A percentile compares a stretch with the other conserved stretches of the same genome.
Conservation (phyloP, 2,797 vertebrate genomes). For the Moxostoma hubbsi region DNA sequence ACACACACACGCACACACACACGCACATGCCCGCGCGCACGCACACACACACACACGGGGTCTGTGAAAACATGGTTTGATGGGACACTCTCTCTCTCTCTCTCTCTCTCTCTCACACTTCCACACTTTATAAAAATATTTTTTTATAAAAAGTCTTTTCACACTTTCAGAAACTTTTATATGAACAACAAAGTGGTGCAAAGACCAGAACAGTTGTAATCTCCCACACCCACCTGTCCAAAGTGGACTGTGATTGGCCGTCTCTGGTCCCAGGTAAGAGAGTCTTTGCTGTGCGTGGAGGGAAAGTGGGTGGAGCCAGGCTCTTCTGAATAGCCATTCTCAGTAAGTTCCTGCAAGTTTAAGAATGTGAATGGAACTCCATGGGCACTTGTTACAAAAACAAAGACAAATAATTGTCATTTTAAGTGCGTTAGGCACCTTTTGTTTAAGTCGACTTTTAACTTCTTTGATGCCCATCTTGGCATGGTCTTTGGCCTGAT, state of each 20-base stretch:
- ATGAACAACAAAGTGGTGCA: no score
- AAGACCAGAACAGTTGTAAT: neutral
- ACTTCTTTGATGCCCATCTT: slow-evolving; percentile 99
- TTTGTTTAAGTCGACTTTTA: slow-evolving; percentile 97
- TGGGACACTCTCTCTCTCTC: neutral
- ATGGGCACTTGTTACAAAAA: neutral
- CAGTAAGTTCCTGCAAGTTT: slow-evolving; percentile 83
- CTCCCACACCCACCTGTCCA: slow-evolving; percentile 81
- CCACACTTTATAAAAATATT: neutral
- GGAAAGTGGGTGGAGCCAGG: slow-evolving; percentile 74
- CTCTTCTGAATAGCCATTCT: slow-evolving; percentile 88
- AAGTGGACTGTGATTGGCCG: slow-evolving; percentile 91
- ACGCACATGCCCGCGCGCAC: no score
- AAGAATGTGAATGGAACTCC: neutral
- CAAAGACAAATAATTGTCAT: neutral
- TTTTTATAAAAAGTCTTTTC: no score
- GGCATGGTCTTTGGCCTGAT: slow-evolving; percentile 97
- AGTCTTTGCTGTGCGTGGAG: slow-evolving; percentile 77
- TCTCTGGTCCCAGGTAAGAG: slow-evolving; percentile 80
- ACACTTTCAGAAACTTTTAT: no score
- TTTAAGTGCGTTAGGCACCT: slow-evolving; percentile 75
- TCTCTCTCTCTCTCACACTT: neutral
- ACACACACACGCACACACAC: slow-evolving; percentile 32
- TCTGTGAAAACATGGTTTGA: neutral
- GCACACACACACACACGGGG: neutral